phyloP scores from a whole-genome alignment of 2,113 vertebrate species.

The Elgaria multicarinata region DNA sequence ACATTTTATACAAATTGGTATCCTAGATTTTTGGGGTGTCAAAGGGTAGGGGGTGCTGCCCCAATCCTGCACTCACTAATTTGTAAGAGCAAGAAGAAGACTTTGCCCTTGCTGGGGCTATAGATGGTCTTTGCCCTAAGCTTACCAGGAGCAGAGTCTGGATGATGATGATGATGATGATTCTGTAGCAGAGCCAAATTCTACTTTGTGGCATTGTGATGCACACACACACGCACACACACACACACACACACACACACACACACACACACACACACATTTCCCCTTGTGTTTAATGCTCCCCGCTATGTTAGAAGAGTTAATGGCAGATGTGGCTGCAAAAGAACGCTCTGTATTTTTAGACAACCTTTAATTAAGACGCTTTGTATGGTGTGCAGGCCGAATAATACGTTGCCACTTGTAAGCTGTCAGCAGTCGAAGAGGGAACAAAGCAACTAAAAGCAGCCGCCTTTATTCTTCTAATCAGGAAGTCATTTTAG shows the following conservation, averaged over 20 bases:
- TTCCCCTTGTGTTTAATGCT: slow-evolving; percentile 50
- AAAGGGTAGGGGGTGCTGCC: too few relatives aligned
- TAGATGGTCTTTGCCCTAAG: not conserved
- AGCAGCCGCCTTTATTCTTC: slow-evolving; percentile 81
- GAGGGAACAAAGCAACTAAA: slow-evolving; percentile 79
- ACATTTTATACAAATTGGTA: too few relatives aligned
- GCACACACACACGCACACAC: not conserved
- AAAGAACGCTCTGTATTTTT: slow-evolving; percentile 81
- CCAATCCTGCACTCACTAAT: too few relatives aligned
- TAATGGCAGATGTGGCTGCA: slow-evolving; percentile 82
- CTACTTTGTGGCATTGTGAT: slow-evolving; percentile 52
- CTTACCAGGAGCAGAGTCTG: not conserved
- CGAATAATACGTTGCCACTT: slow-evolving; percentile 86
- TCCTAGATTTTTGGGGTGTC: too few relatives aligned
- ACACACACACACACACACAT: too few relatives aligned
- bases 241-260: too few relatives aligned
- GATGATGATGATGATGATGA: too few relatives aligned
- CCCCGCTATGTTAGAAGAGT: slow-evolving; percentile 75
- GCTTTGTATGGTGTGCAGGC: slow-evolving; percentile 78
- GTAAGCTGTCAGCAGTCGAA: slow-evolving; percentile 81
- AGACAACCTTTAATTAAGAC: slow-evolving; percentile 88
- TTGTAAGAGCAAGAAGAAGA: not conserved
- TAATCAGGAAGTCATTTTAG: slow-evolving; percentile 76
- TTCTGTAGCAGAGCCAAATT: not conserved
- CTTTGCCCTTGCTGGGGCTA: not conserved